Evolutionary conservation across 1,140 invertebrate genomes (phyloP).

Genomic region (Manduca sexta): DNA sequence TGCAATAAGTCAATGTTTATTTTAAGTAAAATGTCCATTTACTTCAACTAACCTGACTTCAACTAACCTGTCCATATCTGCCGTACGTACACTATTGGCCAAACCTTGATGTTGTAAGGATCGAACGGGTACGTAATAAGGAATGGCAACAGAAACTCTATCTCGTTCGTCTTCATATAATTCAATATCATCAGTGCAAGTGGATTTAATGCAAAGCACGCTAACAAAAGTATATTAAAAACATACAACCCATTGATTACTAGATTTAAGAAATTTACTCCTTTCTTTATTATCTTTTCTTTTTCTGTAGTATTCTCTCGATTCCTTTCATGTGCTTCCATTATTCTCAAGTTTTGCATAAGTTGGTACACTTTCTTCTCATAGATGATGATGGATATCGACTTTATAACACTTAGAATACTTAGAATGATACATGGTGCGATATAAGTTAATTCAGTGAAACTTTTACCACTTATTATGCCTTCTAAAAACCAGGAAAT

Average conservation of each 20-base stretch:
- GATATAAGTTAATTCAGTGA: conserved; percentile 22
- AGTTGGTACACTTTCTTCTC: conserved; percentile 12
- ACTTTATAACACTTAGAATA: conserved; percentile 22
- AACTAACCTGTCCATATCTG: conserved; percentile 27
- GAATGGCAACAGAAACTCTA: conserved; percentile 20
- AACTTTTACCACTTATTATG: conserved; percentile 10
- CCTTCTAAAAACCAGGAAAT: conserved; percentile 13
- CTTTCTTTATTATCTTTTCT: conserved; percentile 13
- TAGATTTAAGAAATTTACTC: conserved; percentile 17
- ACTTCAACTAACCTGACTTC: conserved; percentile 28
- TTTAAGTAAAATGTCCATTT: too few relatives aligned
- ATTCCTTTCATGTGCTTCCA: conserved; percentile 11
- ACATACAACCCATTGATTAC: conserved; percentile 12
- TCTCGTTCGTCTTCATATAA: conserved; percentile 14
- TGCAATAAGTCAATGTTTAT: too few relatives aligned
- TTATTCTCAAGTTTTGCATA: conserved; percentile 5
- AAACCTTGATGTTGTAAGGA: conserved; percentile 15
- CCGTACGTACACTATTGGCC: conserved; percentile 22
- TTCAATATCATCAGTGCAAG: conserved; percentile 17
- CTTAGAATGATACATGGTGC: conserved; percentile 20
- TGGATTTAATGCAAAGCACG: conserved; percentile 16
- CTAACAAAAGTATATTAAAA: conserved; percentile 5
- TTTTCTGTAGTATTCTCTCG: not conserved
- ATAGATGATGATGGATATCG: conserved; percentile 8
- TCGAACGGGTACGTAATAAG: conserved; percentile 28